These are phyloP conservation scores for Fopius arisanus DNA, from an alignment of 1,140 invertebrate species.

Conservation along the genomic window DNA sequence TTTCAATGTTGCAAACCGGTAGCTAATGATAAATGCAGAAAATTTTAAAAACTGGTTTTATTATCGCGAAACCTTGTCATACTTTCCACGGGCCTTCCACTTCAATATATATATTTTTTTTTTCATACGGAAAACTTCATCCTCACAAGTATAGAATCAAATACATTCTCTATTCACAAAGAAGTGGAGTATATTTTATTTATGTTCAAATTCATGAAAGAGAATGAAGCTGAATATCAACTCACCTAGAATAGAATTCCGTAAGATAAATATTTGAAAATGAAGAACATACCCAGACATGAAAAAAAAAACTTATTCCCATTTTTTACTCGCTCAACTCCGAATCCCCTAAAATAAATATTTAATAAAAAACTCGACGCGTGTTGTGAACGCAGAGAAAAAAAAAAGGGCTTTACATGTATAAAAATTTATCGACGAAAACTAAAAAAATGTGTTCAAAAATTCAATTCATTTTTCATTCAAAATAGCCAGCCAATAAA, in stretches of 20 bases:
- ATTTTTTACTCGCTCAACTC: background rate
- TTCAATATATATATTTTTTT: background rate
- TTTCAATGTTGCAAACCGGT: background rate
- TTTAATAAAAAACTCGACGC: background rate
- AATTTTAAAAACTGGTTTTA: background rate
- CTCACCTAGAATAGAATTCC: background rate
- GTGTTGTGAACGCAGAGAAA: background rate
- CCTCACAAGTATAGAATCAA: background rate
- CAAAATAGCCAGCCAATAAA: background rate
- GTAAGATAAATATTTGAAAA: slow-evolving; percentile 7
- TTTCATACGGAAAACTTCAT: background rate
- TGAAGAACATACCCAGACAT: background rate
- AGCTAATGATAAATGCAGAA: background rate
- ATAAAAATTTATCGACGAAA: too few relatives aligned
- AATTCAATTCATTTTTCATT: background rate
- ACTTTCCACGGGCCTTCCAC: background rate
- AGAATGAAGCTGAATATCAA: background rate
- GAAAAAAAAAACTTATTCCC: background rate
- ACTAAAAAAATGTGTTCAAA: too few relatives aligned
- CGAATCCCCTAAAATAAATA: background rate
- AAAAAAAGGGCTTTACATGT: too few relatives aligned
- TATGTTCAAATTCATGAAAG: background rate
- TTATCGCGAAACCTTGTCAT: background rate
- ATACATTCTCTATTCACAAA: background rate
- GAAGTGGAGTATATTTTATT: background rate